Conservation (phyloP, 2,797 vertebrate genomes). For the Simalia tracyae region DNA sequence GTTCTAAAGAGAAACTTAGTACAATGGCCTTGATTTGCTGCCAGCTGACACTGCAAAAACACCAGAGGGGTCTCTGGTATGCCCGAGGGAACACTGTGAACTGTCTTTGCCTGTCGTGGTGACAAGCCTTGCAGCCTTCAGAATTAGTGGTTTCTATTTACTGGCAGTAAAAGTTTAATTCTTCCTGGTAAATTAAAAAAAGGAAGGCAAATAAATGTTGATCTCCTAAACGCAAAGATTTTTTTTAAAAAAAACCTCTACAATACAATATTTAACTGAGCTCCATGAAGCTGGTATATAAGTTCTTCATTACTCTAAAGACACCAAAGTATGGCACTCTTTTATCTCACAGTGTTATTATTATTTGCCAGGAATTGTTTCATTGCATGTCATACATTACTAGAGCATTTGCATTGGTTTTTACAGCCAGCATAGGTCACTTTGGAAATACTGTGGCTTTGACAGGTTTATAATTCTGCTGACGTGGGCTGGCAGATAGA, state of each 20-base stretch:
- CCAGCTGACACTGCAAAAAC: background rate
- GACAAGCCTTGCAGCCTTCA: background rate
- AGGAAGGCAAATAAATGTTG: background rate
- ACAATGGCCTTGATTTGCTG: background rate
- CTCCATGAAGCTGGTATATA: constrained; percentile 37
- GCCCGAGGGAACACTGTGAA: background rate
- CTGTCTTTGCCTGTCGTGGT: background rate
- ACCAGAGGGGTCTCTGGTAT: background rate
- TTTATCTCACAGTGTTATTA: constrained; percentile 55
- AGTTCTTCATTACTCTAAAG: constrained; percentile 48
- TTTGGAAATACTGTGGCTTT: constrained; percentile 62
- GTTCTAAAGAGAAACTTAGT: background rate
- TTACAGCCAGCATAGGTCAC: constrained; percentile 58
- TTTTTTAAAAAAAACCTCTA: background rate
- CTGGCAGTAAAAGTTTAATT: constrained; percentile 5
- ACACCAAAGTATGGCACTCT: constrained; percentile 30
- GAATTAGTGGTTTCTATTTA: background rate
- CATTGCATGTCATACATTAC: constrained; percentile 57
- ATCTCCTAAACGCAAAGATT: constrained; percentile 2
- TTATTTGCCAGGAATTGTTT: constrained; percentile 61
- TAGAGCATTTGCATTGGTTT: constrained; percentile 60
- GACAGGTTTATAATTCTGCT: constrained; percentile 72
- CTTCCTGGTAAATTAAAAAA: constrained; percentile 17
- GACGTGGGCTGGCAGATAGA: constrained; percentile 65
- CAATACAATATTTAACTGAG: constrained; percentile 5